Base-by-base conservation (phyloP, 2,797 vertebrate species). In the Chaunax sp. region DNA sequence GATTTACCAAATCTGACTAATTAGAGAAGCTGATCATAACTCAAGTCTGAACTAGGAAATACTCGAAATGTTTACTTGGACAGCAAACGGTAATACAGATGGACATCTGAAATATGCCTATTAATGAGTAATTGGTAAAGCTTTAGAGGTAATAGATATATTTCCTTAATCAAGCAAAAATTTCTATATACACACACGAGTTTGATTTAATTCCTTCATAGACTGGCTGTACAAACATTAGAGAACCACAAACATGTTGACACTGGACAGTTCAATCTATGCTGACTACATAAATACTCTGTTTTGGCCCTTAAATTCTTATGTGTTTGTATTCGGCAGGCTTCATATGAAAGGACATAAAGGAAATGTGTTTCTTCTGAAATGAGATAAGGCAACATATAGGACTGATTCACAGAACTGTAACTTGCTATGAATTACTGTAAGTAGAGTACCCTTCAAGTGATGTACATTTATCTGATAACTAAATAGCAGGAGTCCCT, bases 371-470 rank as follows among this genome's bases (percentile, higher is more conserved):
- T 59, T 67, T 67, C 15, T 59, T 54, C 57, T 58, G 45, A 57
- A 75, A 65, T 22, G 37, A 64, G 2, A 77, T 75, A 84, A 85
- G 86, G 84, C 72, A 89, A 80, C 44, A 65, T 33, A 73, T 30
- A 63, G 60, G 40, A 62, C 15, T 47, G 61, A 82, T 65, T 77
- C 10, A 77, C 57, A 75, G 45, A 78, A 53, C 46, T 53, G 62
- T 51, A 63, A 38, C 45, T 74, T 51, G 40, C 71, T 80, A 51
- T 75, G 67, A 59, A 58, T 46, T 55, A 62, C 44, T 28, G 62
- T 79, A n/a, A 77, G 38, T 58, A 53, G 20, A 72, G 63, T 65
- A 76, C 78, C 73, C 18, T 77, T 79, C 20, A 73, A 56, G 45
- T 80, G 37, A 67, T 72, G 60, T 64, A 69, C 63, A 71, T 76